Base-by-base conservation (phyloP, 2,113 vertebrate genomes). In the Colinus virginianus region DNA sequence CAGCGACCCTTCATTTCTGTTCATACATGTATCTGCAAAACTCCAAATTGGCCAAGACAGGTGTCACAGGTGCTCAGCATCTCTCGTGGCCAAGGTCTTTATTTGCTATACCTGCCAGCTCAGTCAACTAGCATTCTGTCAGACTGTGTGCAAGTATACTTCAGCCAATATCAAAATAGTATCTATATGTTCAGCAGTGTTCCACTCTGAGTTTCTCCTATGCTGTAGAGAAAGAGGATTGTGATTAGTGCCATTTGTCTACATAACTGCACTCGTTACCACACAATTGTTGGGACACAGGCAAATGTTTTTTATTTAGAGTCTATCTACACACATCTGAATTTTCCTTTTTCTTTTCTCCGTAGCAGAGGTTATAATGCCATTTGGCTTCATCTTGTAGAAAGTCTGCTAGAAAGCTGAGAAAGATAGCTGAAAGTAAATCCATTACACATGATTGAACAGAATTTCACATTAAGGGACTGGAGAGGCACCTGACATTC, bases 191-290 rank as follows among this genome's bases (percentile, higher is more conserved):
- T 68, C 63, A 63, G 85, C 36, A 6, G 6, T 19, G 71, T 48
- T 81, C 55, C 59, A 3, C 9, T 5, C 19, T 0, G 0, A 62
- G 84, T 49, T 53, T 79, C 45, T 56, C 48, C 38, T n/a, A 26
- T 46, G 26, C 48, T 51, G 26, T 28, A 55, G 34, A 74, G 62
- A 91, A 76, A 85, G 76, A 34, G 38, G 69, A 53, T 21, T 87
- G 75, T 23, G 53, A 92, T 93, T 81, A 83, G 66, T 78, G 66
- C 81, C 72, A 45, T 89, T 92, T 90, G 76, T 90, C 90, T 93
- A 76, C 20, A 38, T 81, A 96, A 96, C 66, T 81, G 30, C 36
- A n/a, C 59, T 81, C 79, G 72, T 70, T 91, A 90, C 64, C 64
- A 68, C 77, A 59, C 90, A 85, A 75, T 67, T 72, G 56, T 51